Percentiles rank a stretch among this genome's conserved stretches.
Conservation (phyloP, 1,140 invertebrate genomes). For the Sycophaga agraensis region DNA sequence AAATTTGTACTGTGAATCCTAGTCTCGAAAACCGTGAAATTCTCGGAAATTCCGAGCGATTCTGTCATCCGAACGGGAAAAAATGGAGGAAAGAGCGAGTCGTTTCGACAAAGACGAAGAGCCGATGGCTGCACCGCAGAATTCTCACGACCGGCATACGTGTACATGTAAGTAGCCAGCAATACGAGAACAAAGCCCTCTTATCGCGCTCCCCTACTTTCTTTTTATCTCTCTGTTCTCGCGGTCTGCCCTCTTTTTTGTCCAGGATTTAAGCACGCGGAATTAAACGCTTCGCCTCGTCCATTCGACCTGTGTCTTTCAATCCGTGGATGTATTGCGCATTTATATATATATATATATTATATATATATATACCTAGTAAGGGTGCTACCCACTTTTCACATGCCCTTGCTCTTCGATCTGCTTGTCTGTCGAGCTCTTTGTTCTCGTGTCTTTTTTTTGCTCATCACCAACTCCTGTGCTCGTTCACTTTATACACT, state of each 20-base stretch:
- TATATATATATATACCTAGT: too few relatives aligned
- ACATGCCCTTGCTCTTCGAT: background rate
- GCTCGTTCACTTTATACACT: background rate
- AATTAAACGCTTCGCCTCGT: background rate
- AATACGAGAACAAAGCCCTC: conserved; percentile 13
- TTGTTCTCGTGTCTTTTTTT: background rate
- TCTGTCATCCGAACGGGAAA: too few relatives aligned
- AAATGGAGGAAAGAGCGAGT: too few relatives aligned
- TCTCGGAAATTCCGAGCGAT: background rate
- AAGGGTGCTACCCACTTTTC: too few relatives aligned
- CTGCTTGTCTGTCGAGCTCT: background rate
- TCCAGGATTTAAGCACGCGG: background rate
- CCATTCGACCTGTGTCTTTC: too few relatives aligned
- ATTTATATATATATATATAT: background rate
- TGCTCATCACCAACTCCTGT: too few relatives aligned
- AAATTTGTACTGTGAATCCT: too few relatives aligned
- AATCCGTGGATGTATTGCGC: background rate
- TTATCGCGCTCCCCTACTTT: background rate
- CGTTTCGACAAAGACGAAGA: too few relatives aligned
- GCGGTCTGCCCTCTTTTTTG: conserved; percentile 2
- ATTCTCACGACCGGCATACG: too few relatives aligned
- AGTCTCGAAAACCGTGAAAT: too few relatives aligned
- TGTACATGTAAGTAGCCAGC: background rate
- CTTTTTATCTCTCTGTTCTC: conserved; percentile 8
- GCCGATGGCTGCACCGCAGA: too few relatives aligned